These are phyloP conservation scores for Valencia hispanica DNA, from an alignment of 2,797 vertebrate genomes.

Conservation along the genomic window DNA sequence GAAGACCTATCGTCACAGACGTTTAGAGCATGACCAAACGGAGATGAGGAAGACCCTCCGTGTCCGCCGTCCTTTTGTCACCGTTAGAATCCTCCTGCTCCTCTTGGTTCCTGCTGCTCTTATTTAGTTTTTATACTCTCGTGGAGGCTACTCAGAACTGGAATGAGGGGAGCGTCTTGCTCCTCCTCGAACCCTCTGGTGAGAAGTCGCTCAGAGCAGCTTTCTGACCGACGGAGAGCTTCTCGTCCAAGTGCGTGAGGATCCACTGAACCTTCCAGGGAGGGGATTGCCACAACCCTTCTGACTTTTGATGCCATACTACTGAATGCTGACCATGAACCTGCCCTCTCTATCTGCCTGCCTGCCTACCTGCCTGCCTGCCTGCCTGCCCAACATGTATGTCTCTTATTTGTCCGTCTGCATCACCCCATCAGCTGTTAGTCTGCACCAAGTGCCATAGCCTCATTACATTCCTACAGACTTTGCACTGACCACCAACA, in stretches of 20 bases:
- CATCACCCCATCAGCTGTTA: constrained; percentile 67
- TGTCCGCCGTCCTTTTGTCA: constrained; percentile 31
- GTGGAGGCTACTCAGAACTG: constrained; percentile 59
- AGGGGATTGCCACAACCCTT: constrained; percentile 40
- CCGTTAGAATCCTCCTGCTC: constrained; percentile 32
- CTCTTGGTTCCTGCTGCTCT: constrained; percentile 41
- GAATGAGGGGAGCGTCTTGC: constrained; percentile 75
- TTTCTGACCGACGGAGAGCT: constrained; percentile 55
- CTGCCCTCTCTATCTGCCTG: constrained; percentile 54
- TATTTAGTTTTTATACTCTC: constrained; percentile 14
- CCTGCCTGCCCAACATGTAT: constrained; percentile 33
- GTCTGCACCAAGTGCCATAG: constrained; percentile 84
- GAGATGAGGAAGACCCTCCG: constrained; percentile 25
- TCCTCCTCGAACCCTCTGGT: constrained; percentile 47
- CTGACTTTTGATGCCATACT: constrained; percentile 79
- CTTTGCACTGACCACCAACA: constrained; percentile 74
- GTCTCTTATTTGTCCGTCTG: constrained; percentile 49
- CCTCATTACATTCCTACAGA: constrained; percentile 82
- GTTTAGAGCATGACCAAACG: constrained; percentile 31
- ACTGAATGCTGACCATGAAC: constrained; percentile 83
- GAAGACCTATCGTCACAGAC: constrained; percentile 55
- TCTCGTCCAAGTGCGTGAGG: constrained; percentile 53
- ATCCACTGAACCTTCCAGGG: constrained; percentile 69
- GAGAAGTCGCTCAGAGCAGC: constrained; percentile 30
- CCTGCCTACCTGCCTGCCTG: constrained; percentile 46